Percentiles rank a stretch among this genome's conserved stretches.
These are phyloP conservation scores for Drosophila antonietae DNA, from an alignment of 2,888 invertebrate genomes.

Conservation along the genomic window DNA sequence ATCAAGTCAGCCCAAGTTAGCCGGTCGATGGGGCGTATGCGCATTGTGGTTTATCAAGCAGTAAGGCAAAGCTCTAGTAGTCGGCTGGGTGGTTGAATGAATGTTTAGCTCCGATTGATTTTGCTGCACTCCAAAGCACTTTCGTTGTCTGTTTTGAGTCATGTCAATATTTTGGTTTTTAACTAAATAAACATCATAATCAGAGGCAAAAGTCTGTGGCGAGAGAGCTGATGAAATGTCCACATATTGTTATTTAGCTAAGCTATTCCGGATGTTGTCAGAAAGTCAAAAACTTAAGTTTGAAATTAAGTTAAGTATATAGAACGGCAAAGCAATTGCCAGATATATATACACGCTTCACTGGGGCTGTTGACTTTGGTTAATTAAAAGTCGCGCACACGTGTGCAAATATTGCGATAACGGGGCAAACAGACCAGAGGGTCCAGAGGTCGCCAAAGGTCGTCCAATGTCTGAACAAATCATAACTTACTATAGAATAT, in stretches of 20 bases:
- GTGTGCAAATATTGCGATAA: conserved; percentile 35
- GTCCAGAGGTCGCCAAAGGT: conserved; percentile 43
- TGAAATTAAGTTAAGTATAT: conserved; percentile 46
- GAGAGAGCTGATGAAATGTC: conserved; percentile 72
- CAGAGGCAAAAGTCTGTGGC: conserved; percentile 38
- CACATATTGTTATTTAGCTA: conserved; percentile 39
- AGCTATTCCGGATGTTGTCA: conserved; percentile 55
- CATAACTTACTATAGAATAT: conserved; percentile 9
- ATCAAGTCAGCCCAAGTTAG: conserved; percentile 19
- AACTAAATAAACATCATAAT: conserved; percentile 54
- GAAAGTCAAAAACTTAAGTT: conserved; percentile 50
- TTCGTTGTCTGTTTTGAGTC: conserved; percentile 14
- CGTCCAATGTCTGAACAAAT: conserved; percentile 8
- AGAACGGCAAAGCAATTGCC: conserved; percentile 31
- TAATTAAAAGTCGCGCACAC: conserved; percentile 71
- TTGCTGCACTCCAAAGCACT: conserved; percentile 18
- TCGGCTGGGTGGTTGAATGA: conserved; percentile 32
- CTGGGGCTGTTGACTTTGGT: conserved; percentile 71
- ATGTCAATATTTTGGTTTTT: conserved; percentile 75
- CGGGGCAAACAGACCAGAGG: conserved; percentile 10
- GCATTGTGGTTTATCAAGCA: conserved; percentile 22
- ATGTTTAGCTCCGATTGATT: conserved; percentile 7
- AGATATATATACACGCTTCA: conserved; percentile 58
- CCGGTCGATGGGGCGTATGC: conserved; percentile 52
- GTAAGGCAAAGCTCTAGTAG: neutral